Percentiles rank a stretch among this genome's conserved stretches.
Evolutionary conservation across 2,113 vertebrate genomes (phyloP).

Genomic region (Alces alces): DNA sequence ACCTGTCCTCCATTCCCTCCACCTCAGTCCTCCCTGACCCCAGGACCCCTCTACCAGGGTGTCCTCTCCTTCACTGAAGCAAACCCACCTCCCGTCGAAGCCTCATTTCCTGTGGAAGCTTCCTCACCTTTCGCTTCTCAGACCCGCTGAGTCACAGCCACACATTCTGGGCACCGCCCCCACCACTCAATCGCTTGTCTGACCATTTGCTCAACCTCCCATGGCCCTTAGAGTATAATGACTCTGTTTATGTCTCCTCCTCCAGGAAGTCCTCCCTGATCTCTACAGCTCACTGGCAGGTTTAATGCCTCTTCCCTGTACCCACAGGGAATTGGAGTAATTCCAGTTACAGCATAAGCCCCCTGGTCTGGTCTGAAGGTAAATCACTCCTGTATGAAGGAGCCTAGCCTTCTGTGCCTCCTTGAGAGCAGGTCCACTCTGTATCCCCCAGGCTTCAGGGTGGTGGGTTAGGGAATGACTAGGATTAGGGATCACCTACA

Average conservation of each 20-base stretch:
- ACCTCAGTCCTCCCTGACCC: background rate
- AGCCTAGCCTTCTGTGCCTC: background rate
- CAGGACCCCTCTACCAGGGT: background rate
- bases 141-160: background rate
- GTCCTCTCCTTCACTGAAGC: background rate
- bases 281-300: background rate
- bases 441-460: background rate
- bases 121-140: background rate
- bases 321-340: fast-evolving
- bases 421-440: background rate
- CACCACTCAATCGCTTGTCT: background rate
- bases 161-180: background rate
- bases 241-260: background rate
- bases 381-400: background rate
- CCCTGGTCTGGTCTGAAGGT: background rate
- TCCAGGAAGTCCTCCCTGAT: background rate
- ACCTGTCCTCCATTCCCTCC: background rate
- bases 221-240: background rate
- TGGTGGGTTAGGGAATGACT: too few relatives aligned
- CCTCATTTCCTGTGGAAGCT: background rate
- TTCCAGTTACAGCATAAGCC: background rate
- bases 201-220: background rate
- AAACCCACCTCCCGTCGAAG: background rate
- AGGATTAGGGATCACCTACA: background rate
- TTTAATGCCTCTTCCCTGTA: background rate